phyloP scores from a whole-genome alignment of 2,888 invertebrate species.

The Agriotes lineatus region DNA sequence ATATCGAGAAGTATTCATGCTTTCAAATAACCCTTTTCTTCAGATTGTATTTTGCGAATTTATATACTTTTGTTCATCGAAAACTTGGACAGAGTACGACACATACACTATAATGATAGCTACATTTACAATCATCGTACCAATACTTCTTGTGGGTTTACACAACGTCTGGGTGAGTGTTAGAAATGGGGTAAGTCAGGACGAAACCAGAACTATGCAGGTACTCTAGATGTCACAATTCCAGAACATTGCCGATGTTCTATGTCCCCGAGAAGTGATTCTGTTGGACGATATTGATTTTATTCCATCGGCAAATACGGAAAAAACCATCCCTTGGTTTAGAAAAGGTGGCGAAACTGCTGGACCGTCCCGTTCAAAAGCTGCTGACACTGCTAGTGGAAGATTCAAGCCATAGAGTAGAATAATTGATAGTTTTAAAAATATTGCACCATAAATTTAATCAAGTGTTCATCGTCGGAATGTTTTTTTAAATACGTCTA shows the following conservation, averaged over 20 bases:
- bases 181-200: slow-evolving; percentile 11
- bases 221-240: no score
- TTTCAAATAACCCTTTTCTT: no score
- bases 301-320: neutral
- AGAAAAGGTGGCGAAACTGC: neutral
- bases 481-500: no score
- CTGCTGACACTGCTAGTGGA: neutral
- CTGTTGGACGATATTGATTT: slow-evolving; percentile 1
- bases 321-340: neutral
- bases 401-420: no score
- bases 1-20: no score
- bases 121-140: neutral
- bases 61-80: neutral
- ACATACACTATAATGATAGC: neutral
- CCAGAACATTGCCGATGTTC: neutral
- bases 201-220: no score
- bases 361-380: no score
- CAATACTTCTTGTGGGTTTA: slow-evolving; percentile 2
- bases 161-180: neutral
- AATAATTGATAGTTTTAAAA: no score
- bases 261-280: slow-evolving; percentile 20
- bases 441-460: no score
- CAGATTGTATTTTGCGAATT: neutral
- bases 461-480: no score
- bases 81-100: neutral